phyloP scores from a whole-genome alignment of 2,888 invertebrate genomes.

The Philhelius pedissequus region DNA sequence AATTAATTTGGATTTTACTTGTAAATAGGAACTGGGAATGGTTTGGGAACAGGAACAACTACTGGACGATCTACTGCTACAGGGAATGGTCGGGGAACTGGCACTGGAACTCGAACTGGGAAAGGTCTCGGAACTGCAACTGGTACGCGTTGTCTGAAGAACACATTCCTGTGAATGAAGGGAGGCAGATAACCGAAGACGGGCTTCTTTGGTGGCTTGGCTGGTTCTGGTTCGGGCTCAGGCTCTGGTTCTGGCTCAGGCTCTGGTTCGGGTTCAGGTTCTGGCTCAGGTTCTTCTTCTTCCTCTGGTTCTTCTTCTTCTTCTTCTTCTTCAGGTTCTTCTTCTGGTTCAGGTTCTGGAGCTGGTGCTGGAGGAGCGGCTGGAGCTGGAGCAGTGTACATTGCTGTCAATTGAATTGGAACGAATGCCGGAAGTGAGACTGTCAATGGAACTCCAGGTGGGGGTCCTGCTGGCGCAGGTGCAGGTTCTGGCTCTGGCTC shows the following conservation, averaged over 20 bases:
- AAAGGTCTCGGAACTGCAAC: constrained; percentile 47
- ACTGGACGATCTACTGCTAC: constrained; percentile 38
- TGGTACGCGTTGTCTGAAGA: constrained; percentile 43
- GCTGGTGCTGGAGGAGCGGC: constrained; percentile 77
- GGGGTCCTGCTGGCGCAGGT: constrained; percentile 69
- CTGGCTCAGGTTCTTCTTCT: constrained; percentile 54
- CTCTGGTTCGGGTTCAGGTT: constrained; percentile 68
- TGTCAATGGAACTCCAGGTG: constrained; percentile 75
- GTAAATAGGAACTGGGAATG: constrained; percentile 27
- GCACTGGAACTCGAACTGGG: constrained; percentile 41
- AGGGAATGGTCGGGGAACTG: constrained; percentile 42
- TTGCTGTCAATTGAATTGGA: constrained; percentile 77
- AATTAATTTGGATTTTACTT: constrained; percentile 3
- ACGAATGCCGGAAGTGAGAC: constrained; percentile 77
- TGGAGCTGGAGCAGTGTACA: constrained; percentile 78
- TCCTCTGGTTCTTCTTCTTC: constrained; percentile 52
- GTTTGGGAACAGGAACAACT: constrained; percentile 31
- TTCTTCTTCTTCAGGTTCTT: constrained; percentile 69
- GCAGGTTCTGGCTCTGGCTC: constrained; percentile 43
- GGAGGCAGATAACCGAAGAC: constrained; percentile 13
- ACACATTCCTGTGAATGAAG: constrained; percentile 35
- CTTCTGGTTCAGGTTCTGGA: constrained; percentile 73
- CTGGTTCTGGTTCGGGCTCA: background rate
- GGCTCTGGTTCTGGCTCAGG: constrained; percentile 16
- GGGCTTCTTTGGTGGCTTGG: constrained; percentile 19